Evolutionary conservation across 2,888 invertebrate genomes (phyloP).

Genomic region (Busseola fusca): DNA sequence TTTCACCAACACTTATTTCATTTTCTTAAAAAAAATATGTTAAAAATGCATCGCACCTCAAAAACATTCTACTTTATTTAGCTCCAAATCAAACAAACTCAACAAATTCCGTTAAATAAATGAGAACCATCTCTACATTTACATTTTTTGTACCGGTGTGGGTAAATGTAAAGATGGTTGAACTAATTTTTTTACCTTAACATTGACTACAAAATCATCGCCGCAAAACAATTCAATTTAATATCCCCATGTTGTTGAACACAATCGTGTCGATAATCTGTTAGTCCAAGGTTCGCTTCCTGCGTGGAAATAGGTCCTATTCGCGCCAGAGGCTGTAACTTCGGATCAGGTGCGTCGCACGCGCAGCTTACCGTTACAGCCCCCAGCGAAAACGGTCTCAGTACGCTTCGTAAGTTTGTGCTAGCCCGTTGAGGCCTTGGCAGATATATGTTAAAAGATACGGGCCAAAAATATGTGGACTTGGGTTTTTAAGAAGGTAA

Average conservation of each 20-base stretch:
- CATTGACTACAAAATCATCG: slow-evolving; percentile 32
- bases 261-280: slow-evolving; percentile 65
- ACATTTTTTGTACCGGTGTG: no score
- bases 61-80: not conserved
- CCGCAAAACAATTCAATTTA: slow-evolving; percentile 56
- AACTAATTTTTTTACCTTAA: no score
- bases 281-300: slow-evolving; percentile 59
- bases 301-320: slow-evolving; percentile 60
- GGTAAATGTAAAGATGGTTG: no score
- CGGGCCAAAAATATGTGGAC: slow-evolving; percentile 28
- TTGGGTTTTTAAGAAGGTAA: slow-evolving; percentile 1
- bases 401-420: slow-evolving; percentile 32
- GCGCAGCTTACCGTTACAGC: slow-evolving; percentile 79
- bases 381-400: slow-evolving; percentile 72
- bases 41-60: no score
- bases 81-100: not conserved
- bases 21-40: no score
- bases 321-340: slow-evolving; percentile 67
- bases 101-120: not conserved
- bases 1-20: no score
- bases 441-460: slow-evolving; percentile 54
- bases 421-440: slow-evolving; percentile 19
- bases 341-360: slow-evolving; percentile 78
- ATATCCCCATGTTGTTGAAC: slow-evolving; percentile 47
- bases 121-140: not conserved